These are phyloP conservation scores for Clarias macrocephalus DNA, from an alignment of 2,113 vertebrate genomes.

Conservation along the genomic window DNA sequence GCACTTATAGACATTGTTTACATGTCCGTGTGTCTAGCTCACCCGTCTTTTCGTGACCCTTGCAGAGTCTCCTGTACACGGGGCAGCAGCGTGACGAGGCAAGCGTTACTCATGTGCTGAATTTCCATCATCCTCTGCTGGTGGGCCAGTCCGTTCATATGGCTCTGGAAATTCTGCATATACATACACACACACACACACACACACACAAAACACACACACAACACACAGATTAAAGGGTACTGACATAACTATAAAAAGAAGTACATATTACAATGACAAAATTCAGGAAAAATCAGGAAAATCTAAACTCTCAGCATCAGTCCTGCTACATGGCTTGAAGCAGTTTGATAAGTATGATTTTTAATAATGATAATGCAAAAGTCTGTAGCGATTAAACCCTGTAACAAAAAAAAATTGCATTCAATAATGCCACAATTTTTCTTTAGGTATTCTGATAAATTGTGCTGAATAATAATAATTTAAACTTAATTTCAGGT, in stretches of 20 bases:
- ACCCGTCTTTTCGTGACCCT: conserved; percentile 78
- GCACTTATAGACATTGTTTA: background rate
- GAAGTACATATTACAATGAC: no score
- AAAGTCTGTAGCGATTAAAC: background rate
- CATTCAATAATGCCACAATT: background rate
- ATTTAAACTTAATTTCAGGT: background rate
- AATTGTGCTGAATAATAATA: background rate
- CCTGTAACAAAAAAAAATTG: background rate
- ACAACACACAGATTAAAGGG: background rate
- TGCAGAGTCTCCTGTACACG: conserved; percentile 82
- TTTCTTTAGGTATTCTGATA: background rate
- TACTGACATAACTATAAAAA: no score
- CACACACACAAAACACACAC: background rate
- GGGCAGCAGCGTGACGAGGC: conserved; percentile 88
- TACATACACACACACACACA: background rate
- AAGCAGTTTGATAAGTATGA: background rate
- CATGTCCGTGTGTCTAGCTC: background rate
- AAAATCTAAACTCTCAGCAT: no score
- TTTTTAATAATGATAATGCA: background rate
- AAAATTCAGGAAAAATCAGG: no score
- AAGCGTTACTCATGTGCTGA: conserved; percentile 89
- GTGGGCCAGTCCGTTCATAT: conserved; percentile 87
- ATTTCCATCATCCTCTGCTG: conserved; percentile 92
- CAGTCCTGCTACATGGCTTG: no score
- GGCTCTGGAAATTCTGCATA: conserved; percentile 86